Base-by-base conservation (phyloP, 2,888 invertebrate genomes). In the Busseola fusca region DNA sequence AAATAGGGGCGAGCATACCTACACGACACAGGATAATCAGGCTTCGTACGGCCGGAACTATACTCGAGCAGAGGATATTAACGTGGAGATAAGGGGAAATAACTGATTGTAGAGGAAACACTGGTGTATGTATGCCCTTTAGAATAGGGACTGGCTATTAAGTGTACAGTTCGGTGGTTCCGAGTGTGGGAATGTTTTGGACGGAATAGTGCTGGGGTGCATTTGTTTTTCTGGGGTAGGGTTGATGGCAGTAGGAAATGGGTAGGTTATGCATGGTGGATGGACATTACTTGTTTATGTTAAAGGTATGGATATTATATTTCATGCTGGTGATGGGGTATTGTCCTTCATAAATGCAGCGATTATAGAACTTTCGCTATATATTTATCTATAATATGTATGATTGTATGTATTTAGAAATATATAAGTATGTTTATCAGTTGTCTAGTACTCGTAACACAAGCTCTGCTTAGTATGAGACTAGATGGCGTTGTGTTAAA, bases 31-130 rank as follows among this genome's bases (percentile, higher is more conserved):
- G 85, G 84, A 83, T 85, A 83, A 82, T 84, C 85, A 76, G 60
- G 66, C 74, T 60, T 75, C 74, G 71, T 65, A 75, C 64, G 77
- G 69, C 85, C 89, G 88, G 87, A 88, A 86, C 83, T 77, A 81
- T 81, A 85, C 84, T 78, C 82, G 74, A 84, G 79, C 83, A 67
- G 78, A 82, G 87, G 84, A 86, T 87, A 88, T 88, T 88, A 88
- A 83, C 81, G 69, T 58, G 66, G 62, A 86, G 81, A 81, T 84
- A 87, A 86, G 87, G 85, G 78, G 77, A 75, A 86, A 85, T 83
- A 85, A 86, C 87, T 82, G 88, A 88, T 88, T 87, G 84, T 81
- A 69, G 72, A 77, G 83, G 81, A 84, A 85, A 81, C 57, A 71
- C 58, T 59, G 68, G 69, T 75, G 76, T 79, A 76, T 79, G 72